Evolutionary conservation across 23 tunicate species (phyloP).

Genomic region (Styela clava): DNA sequence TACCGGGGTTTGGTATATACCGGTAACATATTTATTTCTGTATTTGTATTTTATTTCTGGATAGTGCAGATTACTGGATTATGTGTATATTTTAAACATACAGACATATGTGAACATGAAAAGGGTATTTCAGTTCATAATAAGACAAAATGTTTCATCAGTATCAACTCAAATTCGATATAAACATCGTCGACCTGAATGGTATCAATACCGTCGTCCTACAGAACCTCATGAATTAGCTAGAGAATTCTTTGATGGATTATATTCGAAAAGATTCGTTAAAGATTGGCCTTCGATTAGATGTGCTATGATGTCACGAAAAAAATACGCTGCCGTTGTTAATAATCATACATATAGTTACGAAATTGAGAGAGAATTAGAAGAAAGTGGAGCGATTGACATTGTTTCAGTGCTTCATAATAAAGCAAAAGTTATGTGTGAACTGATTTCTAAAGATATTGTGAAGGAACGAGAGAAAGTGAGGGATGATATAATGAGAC

Average conservation of each 20-base stretch:
- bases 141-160: neutral
- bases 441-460: neutral
- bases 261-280: slow-evolving; percentile 37
- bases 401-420: slow-evolving; percentile 31
- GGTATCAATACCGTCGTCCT: slow-evolving; percentile 20
- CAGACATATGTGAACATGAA: too few species aligned
- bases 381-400: slow-evolving; percentile 47
- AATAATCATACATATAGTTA: slow-evolving; percentile 33
- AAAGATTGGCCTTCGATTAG: slow-evolving; percentile 70
- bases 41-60: too few species aligned
- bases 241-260: slow-evolving; percentile 67
- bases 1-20: too few species aligned
- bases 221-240: slow-evolving; percentile 70
- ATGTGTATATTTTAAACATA: too few species aligned
- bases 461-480: neutral
- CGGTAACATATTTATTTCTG: too few species aligned
- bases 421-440: slow-evolving; percentile 19
- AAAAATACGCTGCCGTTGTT: slow-evolving; percentile 56
- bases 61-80: too few species aligned
- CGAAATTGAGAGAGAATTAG: slow-evolving; percentile 26
- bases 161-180: neutral
- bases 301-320: slow-evolving; percentile 87
- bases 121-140: too few species aligned
- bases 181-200: slow-evolving; percentile 15
- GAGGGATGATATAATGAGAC: neutral